These are phyloP conservation scores for Amniataba percoides DNA, from an alignment of 2,797 vertebrate species.

Conservation along the genomic window DNA sequence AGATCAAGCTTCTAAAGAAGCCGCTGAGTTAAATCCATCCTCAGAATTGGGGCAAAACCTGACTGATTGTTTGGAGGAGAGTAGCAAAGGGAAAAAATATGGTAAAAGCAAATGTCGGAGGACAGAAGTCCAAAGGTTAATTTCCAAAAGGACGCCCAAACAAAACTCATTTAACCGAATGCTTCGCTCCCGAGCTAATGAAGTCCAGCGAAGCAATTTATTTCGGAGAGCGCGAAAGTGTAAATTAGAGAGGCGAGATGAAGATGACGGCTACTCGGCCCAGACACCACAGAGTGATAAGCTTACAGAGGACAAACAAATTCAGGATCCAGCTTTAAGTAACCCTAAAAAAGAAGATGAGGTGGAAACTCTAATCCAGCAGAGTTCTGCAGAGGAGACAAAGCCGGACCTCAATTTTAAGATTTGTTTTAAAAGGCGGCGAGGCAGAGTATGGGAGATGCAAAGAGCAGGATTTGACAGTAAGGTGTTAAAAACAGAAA, in stretches of 20 bases:
- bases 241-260: conserved; percentile 52
- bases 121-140: conserved; percentile 54
- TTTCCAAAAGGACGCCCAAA: conserved; percentile 48
- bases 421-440: conserved; percentile 84
- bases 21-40: conserved; percentile 26
- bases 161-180: conserved; percentile 45
- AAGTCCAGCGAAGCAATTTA: conserved; percentile 43
- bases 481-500: conserved; percentile 61
- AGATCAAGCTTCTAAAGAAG: conserved; percentile 52
- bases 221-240: conserved; percentile 50
- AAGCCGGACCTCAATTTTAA: conserved; percentile 80
- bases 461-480: conserved; percentile 64
- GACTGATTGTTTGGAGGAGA: conserved; percentile 31
- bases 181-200: conserved; percentile 63
- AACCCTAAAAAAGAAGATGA: conserved; percentile 15
- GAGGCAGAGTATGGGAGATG: conserved; percentile 86
- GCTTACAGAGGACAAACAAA: conserved; percentile 17
- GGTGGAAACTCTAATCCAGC: conserved; percentile 21
- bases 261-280: background rate
- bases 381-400: conserved; percentile 52
- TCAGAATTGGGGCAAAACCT: conserved; percentile 32
- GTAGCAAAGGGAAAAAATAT: conserved; percentile 35
- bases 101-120: conserved; percentile 37
- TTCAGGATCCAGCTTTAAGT: background rate
- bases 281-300: conserved; percentile 16